Evolutionary conservation across 2,797 vertebrate species (phyloP), one percentile per base, ranked within the genome.

Genomic region (Decapterus maruadsi): DNA sequence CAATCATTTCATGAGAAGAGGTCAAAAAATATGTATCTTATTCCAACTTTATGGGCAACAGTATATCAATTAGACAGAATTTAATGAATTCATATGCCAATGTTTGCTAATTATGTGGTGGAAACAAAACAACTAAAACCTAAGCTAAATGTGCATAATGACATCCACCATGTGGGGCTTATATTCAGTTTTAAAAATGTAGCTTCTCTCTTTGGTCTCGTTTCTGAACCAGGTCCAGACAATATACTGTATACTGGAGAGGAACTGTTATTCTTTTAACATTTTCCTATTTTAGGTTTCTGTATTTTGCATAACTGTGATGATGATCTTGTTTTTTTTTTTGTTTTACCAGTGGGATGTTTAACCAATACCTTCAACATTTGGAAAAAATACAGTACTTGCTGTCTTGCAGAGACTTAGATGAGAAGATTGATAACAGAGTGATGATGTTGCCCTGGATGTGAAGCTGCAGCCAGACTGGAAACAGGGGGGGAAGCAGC

Each of bases 41-140:
- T 34, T 34, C 4, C 31, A 34, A 34, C 2, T 34, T 34, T 34
- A 34, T 34, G 31, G 31, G 31, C 31, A 34, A 34, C 31, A 26
- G 26, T 26, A 11, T 58, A 14, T 62, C 34, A 73, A 59, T 51
- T 40, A 20, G 29, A 60, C 70, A 73, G 8, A 58, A 73, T 38
- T 36, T 16, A 78, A 77, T 70, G 17, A 77, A 72, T 77, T 22
- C n/a, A 82, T 26, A 62, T 75, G 43, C 60, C 62, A 77, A n/a
- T n/a, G n/a, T n/a, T n/a, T n/a, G 12, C 64, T 57, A n/a, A 69
- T 75, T 77, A 59, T 13, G 26, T 63, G 34, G 7, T 16, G 26
- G 2, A 16, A 22, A 10, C 3, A 34, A 34, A 34, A 34, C 31
- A 34, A 34, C 31, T 34, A 34, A 40, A 38, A 53, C 22, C 22